Evolutionary conservation across 2,113 vertebrate species (phyloP).

Genomic region (Cepphus grylle): DNA sequence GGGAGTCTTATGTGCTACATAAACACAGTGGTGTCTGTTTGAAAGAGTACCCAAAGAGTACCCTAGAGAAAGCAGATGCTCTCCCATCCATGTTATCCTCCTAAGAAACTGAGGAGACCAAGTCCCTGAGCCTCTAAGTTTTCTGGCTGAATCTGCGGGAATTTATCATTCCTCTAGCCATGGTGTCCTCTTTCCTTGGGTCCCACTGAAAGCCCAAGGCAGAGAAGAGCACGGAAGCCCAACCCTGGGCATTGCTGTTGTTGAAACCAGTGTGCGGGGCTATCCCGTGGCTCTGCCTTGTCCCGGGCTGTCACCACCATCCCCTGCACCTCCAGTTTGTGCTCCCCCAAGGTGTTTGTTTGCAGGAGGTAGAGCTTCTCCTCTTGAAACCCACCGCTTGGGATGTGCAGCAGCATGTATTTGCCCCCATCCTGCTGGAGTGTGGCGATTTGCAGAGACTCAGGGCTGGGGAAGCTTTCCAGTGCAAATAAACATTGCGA

Average conservation of each 20-base stretch:
- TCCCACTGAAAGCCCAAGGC: background rate
- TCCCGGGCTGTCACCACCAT: fast-evolving
- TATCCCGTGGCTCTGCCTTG: background rate
- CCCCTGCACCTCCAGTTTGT: background rate
- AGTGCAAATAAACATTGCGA: fast-evolving
- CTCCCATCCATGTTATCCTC: background rate
- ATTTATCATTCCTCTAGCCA: background rate
- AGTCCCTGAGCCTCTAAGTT: background rate
- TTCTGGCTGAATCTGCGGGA: background rate
- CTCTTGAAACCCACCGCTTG: background rate
- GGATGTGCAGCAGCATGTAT: background rate
- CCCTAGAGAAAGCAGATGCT: background rate
- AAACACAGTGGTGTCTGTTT: background rate
- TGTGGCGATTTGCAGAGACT: background rate
- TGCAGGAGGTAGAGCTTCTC: background rate
- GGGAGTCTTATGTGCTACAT: background rate
- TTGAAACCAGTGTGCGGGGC: background rate
- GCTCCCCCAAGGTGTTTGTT: background rate
- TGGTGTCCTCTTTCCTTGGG: background rate
- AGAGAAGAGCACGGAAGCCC: background rate
- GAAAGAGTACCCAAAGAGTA: background rate
- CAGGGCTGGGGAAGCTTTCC: background rate
- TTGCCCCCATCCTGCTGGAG: background rate
- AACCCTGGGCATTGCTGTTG: background rate
- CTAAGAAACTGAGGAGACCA: background rate